A percentile compares a stretch with the other conserved stretches of the same genome.
Evolutionary conservation across 2,888 invertebrate species (phyloP).

Genomic region (Chalcis sispes): DNA sequence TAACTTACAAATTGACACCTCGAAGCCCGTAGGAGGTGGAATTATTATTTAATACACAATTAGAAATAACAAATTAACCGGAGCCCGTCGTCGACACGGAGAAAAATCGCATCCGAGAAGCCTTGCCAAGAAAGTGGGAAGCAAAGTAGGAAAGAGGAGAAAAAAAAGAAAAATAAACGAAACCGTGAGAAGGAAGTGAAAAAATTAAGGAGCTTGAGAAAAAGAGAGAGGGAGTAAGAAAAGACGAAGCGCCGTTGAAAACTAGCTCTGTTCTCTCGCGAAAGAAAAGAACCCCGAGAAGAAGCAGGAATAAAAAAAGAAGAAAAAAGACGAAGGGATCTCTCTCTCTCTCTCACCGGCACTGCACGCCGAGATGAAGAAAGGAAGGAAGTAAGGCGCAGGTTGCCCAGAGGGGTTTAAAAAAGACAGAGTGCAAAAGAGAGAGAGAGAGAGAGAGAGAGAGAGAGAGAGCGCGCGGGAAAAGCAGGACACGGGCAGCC

Average conservation of each 20-base stretch:
- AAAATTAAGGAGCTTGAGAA: constrained; percentile 25
- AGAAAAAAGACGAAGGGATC: no score
- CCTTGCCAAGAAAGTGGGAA: not conserved
- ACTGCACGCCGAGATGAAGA: constrained; percentile 44
- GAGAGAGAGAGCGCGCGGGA: constrained; percentile 57
- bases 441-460: constrained; percentile 56
- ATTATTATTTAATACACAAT: constrained; percentile 71
- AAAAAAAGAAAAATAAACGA: constrained; percentile 23
- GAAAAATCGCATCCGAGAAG: constrained; percentile 53
- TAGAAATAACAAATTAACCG: constrained; percentile 69
- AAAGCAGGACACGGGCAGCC: constrained; percentile 61
- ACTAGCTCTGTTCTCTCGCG: no score
- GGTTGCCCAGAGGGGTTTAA: constrained; percentile 40
- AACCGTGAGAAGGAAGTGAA: constrained; percentile 7
- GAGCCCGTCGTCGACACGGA: constrained; percentile 56
- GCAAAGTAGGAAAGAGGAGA: not conserved
- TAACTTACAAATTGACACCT: constrained; percentile 63
- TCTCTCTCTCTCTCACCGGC: no score
- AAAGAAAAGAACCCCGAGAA: no score
- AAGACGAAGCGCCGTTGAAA: constrained; percentile 5
- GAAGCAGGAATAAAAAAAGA: no score
- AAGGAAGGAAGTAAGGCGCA: constrained; percentile 43
- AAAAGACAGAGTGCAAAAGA: constrained; percentile 56
- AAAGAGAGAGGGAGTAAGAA: constrained; percentile 19
- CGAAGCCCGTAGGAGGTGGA: constrained; percentile 53